These are phyloP conservation scores for Drosophila maculinotata DNA, from an alignment of 2,888 invertebrate genomes.

Conservation along the genomic window DNA sequence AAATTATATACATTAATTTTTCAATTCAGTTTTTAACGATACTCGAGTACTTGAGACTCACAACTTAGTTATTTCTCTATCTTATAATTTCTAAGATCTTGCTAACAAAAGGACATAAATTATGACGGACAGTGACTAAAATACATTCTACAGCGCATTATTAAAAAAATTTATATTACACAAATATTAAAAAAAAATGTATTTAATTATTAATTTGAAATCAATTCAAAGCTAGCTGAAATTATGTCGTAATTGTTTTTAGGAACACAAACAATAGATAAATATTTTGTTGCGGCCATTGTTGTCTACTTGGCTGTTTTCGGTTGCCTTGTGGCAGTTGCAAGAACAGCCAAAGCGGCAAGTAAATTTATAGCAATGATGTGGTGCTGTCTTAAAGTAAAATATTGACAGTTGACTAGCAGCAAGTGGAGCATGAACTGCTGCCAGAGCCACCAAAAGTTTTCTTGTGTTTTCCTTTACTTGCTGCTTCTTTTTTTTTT, in stretches of 20 bases:
- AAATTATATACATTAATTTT: too few relatives aligned
- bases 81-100: too few relatives aligned
- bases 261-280: conserved; percentile 13
- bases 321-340: conserved; percentile 33
- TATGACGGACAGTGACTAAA: too few relatives aligned
- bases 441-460: conserved; percentile 61
- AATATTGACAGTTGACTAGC: conserved; percentile 79
- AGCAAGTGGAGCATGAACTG: conserved; percentile 74
- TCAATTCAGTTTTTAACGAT: too few relatives aligned
- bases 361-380: conserved; percentile 81
- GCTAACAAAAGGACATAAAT: too few relatives aligned
- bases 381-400: conserved; percentile 76
- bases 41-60: too few relatives aligned
- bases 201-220: background rate
- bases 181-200: background rate
- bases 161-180: too few relatives aligned
- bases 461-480: conserved; percentile 36
- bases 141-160: too few relatives aligned
- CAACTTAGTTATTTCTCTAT: too few relatives aligned
- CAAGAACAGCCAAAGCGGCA: conserved; percentile 18
- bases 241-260: conserved; percentile 11
- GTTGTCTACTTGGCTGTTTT: conserved; percentile 25
- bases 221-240: background rate
- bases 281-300: conserved; percentile 3
- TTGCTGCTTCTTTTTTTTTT: conserved; percentile 11